Percentiles rank a stretch among this genome's conserved stretches.
Evolutionary conservation across 1,140 invertebrate species (phyloP).

Genomic region (Agrilus planipennis): DNA sequence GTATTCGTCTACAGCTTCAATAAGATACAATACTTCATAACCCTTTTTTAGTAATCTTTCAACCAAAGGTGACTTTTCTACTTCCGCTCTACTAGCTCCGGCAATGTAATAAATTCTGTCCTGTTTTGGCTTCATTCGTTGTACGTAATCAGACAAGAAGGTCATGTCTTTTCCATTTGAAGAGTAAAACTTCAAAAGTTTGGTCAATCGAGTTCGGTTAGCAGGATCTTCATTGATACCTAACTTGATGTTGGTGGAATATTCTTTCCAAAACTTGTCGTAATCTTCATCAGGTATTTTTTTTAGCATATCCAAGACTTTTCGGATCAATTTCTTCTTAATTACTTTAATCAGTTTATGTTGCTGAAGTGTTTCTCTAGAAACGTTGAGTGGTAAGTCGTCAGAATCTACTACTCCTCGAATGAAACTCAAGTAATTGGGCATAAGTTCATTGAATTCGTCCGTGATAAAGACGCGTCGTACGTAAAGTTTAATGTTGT

Average conservation of each 20-base stretch:
- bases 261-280: constrained; percentile 97
- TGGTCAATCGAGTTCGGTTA: constrained; percentile 90
- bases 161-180: constrained; percentile 65
- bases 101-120: constrained; percentile 95
- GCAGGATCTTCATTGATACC: constrained; percentile 96
- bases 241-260: constrained; percentile 96
- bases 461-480: constrained; percentile 98
- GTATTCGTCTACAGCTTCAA: constrained; percentile 98
- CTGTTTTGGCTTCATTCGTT: constrained; percentile 96
- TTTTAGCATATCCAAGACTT: constrained; percentile 97
- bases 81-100: constrained; percentile 76
- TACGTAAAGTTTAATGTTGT: constrained; percentile 95
- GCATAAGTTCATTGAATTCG: constrained; percentile 99
- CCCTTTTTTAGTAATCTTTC: constrained; percentile 88
- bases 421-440: constrained; percentile 92
- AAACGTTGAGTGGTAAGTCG: constrained; percentile 96
- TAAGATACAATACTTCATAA: constrained; percentile 91
- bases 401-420: constrained; percentile 98
- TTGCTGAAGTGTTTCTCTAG: constrained; percentile 95
- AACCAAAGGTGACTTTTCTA: constrained; percentile 89
- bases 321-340: constrained; percentile 96
- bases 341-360: constrained; percentile 98
- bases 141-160: constrained; percentile 80
- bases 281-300: constrained; percentile 89
- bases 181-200: constrained; percentile 84